Evolutionary conservation across 2,113 vertebrate species (phyloP).

Genomic region (Dascyllus trimaculatus): DNA sequence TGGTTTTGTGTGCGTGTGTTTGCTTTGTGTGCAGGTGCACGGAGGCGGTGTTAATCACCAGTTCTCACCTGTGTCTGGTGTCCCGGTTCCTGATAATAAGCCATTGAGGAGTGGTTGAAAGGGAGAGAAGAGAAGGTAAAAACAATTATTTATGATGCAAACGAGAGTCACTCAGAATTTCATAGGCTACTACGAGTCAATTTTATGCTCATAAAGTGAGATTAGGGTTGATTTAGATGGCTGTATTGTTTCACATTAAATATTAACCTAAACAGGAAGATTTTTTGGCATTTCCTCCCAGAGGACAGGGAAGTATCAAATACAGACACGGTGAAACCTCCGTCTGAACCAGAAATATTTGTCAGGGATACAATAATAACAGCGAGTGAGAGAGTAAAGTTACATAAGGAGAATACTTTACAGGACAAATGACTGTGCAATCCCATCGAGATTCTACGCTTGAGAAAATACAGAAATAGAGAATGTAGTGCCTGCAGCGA

Average conservation of each 20-base stretch:
- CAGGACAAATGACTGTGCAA: conserved; percentile 79
- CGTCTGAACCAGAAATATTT: conserved; percentile 71
- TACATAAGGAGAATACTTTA: conserved; percentile 75
- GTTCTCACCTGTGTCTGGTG: conserved; percentile 96
- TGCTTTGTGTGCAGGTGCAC: conserved; percentile 12
- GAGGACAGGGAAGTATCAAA: conserved; percentile 66
- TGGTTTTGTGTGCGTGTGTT: conserved; percentile 15
- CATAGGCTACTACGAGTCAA: conserved; percentile 42
- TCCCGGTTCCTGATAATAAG: conserved; percentile 92
- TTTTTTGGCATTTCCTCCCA: conserved; percentile 65
- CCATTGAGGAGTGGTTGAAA: conserved; percentile 60
- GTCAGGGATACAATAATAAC: conserved; percentile 72
- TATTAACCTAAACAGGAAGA: conserved; percentile 73
- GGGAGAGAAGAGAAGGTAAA: conserved; percentile 54
- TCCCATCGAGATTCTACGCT: conserved; percentile 71
- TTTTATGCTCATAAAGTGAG: conserved; percentile 53
- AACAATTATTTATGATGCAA: conserved; percentile 62
- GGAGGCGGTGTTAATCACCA: conserved; percentile 50
- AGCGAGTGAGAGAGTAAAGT: conserved; percentile 69
- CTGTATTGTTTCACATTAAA: conserved; percentile 74
- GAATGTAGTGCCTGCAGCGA: conserved; percentile 74
- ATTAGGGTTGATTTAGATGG: conserved; percentile 65
- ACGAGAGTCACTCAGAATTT: conserved; percentile 46
- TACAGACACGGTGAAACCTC: conserved; percentile 61
- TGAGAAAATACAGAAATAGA: conserved; percentile 76